Evolutionary conservation across 2,113 vertebrate genomes (phyloP), one percentile per base, ranked within the genome.

Genomic region (Podarcis cretensis): DNA sequence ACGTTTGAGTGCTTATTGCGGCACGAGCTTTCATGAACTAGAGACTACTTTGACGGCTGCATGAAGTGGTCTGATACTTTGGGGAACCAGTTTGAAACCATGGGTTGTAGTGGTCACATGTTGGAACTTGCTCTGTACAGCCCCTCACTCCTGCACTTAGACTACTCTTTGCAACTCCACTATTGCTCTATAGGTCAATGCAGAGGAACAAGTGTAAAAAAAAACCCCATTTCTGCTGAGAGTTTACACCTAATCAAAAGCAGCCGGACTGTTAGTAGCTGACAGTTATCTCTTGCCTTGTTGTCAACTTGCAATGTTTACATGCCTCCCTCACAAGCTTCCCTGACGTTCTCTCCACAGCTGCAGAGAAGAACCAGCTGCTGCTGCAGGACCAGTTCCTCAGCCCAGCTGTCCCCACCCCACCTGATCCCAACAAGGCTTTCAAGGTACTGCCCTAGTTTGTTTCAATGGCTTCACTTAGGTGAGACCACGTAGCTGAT

Each of bases 391-490:
- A 98, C 65, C 98, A 98, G 91, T 97, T 98, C 97, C 97, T 97
- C 0, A 97, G 97, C 0, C 96, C 97, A 30, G 96, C 97, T 40
- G 96, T 97, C 96, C 95, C 97, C 27, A 96, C 97, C 95, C 97
- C 98, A 5, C 97, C 97, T 0, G 98, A 98, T 93, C 97, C 98
- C 90, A 98, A 98, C 95, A 98, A 98, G 89, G 98, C 98, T 21
- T 98, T 98, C 69, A 98, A 98, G 97, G 98, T 98, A 69, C 89
- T 91, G 40, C 37, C 32, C 37, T 32, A 27, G 3, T 5, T 73
- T 71, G 80, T 40, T 54, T 16, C n/a, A 35, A 14, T 20, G 21
- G 54, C 40, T 59, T 54, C 48, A 73, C 30, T 10, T 21, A 25
- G 37, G 32, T n/a, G 25, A 30, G 10, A 59, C 4, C 48, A 32